phyloP scores from a whole-genome alignment of 2,113 vertebrate species.

The Clinocottus analis region DNA sequence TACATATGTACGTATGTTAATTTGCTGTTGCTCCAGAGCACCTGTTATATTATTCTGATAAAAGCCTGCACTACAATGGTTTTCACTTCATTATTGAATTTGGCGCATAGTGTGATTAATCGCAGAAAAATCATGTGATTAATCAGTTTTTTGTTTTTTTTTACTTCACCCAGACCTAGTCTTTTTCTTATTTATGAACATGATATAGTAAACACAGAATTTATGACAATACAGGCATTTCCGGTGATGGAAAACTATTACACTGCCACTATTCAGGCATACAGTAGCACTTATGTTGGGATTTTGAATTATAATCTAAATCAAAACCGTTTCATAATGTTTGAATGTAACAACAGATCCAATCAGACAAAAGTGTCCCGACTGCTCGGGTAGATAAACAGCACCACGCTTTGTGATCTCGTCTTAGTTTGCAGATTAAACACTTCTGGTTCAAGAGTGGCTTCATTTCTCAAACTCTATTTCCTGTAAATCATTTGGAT shows the following conservation, averaged over 20 bases:
- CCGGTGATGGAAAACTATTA: background rate
- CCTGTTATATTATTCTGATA: too few species aligned
- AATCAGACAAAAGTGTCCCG: too few species aligned
- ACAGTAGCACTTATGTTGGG: background rate
- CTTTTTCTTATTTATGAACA: too few species aligned
- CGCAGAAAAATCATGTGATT: too few species aligned
- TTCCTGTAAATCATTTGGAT: slow-evolving; percentile 59
- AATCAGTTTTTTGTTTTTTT: too few species aligned
- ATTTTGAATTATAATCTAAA: background rate
- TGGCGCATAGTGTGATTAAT: too few species aligned
- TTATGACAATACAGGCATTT: background rate
- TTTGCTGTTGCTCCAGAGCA: too few species aligned
- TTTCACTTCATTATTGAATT: too few species aligned
- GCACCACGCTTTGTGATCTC: slow-evolving; percentile 4
- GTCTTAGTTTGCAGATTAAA: slow-evolving; percentile 40
- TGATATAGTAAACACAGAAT: background rate
- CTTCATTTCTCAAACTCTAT: slow-evolving; percentile 42
- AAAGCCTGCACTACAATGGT: too few species aligned
- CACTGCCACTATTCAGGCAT: background rate
- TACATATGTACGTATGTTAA: too few species aligned
- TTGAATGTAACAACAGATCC: too few species aligned
- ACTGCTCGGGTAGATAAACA: slow-evolving; percentile 34
- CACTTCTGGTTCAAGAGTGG: slow-evolving; percentile 9
- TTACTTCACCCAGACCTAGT: too few species aligned
- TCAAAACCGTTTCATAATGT: background rate